phyloP scores from a whole-genome alignment of 2,113 vertebrate species.

The Psilopsiagon aymara region DNA sequence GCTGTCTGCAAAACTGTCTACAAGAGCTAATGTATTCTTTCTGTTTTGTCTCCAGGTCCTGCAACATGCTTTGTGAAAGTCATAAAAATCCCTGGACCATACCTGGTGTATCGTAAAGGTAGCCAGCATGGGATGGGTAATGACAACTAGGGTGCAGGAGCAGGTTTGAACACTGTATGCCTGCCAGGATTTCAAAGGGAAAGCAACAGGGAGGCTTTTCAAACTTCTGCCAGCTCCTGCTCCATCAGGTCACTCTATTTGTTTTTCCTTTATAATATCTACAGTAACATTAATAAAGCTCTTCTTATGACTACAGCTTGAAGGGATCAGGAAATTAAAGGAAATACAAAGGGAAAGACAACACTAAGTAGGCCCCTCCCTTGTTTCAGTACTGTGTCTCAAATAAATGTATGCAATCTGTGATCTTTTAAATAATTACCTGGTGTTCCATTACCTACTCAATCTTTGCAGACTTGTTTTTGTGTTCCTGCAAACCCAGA shows the following conservation, averaged over 20 bases:
- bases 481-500: not conserved
- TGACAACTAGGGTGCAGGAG: not conserved
- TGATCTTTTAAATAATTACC: slow-evolving; percentile 56
- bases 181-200: slow-evolving; percentile 50
- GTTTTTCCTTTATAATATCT: slow-evolving; percentile 34
- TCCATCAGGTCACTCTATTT: slow-evolving; percentile 13
- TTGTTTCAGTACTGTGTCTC: not conserved
- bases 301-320: slow-evolving; percentile 41
- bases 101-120: not conserved
- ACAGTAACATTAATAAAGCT: slow-evolving; percentile 61
- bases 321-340: slow-evolving; percentile 13
- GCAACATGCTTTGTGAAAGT: slow-evolving; percentile 20
- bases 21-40: not conserved
- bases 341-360: slow-evolving; percentile 37
- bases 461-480: slow-evolving; percentile 22
- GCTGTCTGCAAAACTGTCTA: slow-evolving; percentile 32
- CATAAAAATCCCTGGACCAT: slow-evolving; percentile 24
- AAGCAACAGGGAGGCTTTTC: slow-evolving; percentile 39
- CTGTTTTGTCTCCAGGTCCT: slow-evolving; percentile 37
- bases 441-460: slow-evolving; percentile 32
- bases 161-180: not conserved
- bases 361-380: not conserved
- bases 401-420: slow-evolving; percentile 21
- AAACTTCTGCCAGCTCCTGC: slow-evolving; percentile 31
- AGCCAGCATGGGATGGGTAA: not conserved